Base-by-base conservation (phyloP, 2,888 invertebrate genomes). In the Unio pictorum region DNA sequence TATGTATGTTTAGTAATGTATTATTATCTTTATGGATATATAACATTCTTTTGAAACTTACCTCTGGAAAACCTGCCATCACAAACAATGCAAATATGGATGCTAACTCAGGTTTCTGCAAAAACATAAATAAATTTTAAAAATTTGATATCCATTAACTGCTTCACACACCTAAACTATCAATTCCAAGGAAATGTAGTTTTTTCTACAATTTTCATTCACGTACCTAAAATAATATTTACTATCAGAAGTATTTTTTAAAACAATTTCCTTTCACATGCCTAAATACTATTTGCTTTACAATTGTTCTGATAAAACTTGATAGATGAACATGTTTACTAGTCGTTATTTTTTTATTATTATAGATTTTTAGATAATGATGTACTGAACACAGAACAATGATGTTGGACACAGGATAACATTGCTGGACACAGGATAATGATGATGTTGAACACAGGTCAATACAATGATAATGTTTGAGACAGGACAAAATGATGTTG, bases 11-110 rank as follows among this genome's bases (percentile, higher is more conserved):
- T 30, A 30, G 6, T 5, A 34, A 61, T 20, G 17, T 1, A 61
- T 23, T 23, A 28, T 26, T 30, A 64, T 64, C 26, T 45, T 11
- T 64, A 20, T 26, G 6, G 20, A 20, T 45, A 30, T n/a, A 64
- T n/a, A n/a, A n/a, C 18, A 64, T 11, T 34, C 15, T 7, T 20
- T 17, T 34, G 7, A 70, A 60, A 64, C 79, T 65, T 70, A 89
- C 88, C 85, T 89, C 87, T 63, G 89, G 89, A 68, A 88, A 89
- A 28, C 88, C 89, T 30, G 88, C 87, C 75, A 89, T 84, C 2
- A 89, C 88, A 83, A 89, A 88, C 76, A 89, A 81, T 20, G 87
- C 86, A 79, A 88, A 88, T 60, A 89, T 85, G 11, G 86, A 86
- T 1, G 84, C 81, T 62, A 87, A 78, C 55, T 86, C 83, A 55